Evolutionary conservation across 2,113 vertebrate species (phyloP), one percentile per base, ranked within the genome.

Genomic region (Upupa epops): DNA sequence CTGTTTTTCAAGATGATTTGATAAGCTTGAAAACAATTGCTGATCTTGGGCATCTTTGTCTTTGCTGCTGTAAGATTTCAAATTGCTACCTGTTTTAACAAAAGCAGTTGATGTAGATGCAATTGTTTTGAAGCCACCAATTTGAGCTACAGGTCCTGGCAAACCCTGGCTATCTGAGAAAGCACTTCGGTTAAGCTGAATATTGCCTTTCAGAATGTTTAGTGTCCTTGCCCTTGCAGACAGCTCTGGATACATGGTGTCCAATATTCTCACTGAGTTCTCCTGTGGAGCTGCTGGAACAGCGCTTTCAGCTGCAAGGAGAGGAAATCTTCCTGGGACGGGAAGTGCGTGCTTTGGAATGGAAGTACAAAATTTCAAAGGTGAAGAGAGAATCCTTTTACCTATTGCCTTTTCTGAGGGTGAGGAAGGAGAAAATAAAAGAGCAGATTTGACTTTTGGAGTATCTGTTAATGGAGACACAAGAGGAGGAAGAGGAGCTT

Each of bases 261-360:
- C 99, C 15, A 99, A 88, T 65, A 99, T 98, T 91, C 98, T 98
- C 91, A 99, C 98, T 2, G 99, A 99, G 82, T 98, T 99, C 77
- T 99, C 98, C 92, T 98, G 98, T 31, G 97, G 94, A 5, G 95
- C 96, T 11, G 59, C 94, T 9, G 96, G 79, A 58, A 97, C 59
- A 9, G 97, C 63, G 5, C 89, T 84, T 11, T 98, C 95, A 0
- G 97, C 88, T 2, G 98, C 96, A 3, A 98, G 79, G 5, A 95
- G 80, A 5, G 99, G 99, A 48, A 99, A 95, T 19, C 99, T 97
- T 60, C 99, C 99, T 1, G 99, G 99, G 49, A 99, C 99, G 0
- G 99, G 99, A 46, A 99, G 97, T 0, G 99, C 99, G 1, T 99
- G 99, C 90, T 99, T 99, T n/a, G 99, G 99, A 29, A 99, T 99